A percentile compares a stretch with the other conserved stretches of the same genome.
Evolutionary conservation across 2,797 vertebrate species (phyloP).

Genomic region (Florisuga fusca): DNA sequence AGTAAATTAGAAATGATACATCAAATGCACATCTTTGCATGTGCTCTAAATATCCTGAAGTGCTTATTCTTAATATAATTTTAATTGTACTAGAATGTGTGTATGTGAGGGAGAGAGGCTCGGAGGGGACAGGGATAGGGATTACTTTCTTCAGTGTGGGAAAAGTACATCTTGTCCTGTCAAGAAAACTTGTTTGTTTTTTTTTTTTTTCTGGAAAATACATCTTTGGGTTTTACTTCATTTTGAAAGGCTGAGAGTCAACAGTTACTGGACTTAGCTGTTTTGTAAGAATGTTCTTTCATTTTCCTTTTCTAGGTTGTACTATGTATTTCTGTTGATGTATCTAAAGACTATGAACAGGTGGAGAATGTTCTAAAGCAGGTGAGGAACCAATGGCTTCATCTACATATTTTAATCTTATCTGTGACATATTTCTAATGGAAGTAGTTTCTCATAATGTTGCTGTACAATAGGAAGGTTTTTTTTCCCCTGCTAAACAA

Average conservation of each 20-base stretch:
- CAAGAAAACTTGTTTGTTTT: background rate
- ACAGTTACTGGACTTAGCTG: background rate
- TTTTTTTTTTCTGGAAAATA: background rate
- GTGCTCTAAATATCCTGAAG: background rate
- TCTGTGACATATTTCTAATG: background rate
- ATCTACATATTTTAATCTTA: background rate
- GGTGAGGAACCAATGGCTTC: constrained; percentile 76
- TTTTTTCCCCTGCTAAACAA: background rate
- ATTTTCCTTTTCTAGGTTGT: constrained; percentile 85
- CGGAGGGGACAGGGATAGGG: background rate
- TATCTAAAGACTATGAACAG: constrained; percentile 92
- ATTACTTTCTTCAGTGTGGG: background rate
- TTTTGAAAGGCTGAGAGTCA: background rate
- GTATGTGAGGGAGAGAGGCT: background rate
- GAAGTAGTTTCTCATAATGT: background rate
- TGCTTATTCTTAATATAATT: background rate
- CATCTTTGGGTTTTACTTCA: background rate
- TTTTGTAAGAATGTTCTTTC: background rate
- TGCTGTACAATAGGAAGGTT: background rate
- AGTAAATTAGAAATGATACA: background rate
- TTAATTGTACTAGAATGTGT: background rate
- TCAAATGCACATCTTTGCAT: background rate
- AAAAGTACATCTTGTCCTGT: background rate
- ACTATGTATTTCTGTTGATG: constrained; percentile 95
- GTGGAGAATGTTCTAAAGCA: constrained; percentile 97